These are phyloP conservation scores for Micrasema minimum DNA, from an alignment of 1,140 invertebrate genomes.

Conservation along the genomic window DNA sequence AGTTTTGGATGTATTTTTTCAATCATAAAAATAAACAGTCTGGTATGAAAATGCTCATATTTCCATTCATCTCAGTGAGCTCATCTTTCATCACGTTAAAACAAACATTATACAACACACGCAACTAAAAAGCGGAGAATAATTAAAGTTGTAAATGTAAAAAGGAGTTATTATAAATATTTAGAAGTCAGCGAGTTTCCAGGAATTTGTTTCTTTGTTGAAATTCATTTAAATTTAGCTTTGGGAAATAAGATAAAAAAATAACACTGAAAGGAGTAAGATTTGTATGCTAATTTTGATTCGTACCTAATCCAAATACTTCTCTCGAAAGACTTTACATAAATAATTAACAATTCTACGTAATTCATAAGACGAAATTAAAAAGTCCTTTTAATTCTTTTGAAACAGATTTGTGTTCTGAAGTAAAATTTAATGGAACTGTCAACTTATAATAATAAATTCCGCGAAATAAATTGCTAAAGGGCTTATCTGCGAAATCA, in stretches of 20 bases:
- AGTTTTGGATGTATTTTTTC: not conserved
- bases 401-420: not conserved
- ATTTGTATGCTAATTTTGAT: conserved; percentile 33
- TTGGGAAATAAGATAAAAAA: conserved; percentile 27
- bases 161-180: conserved; percentile 52
- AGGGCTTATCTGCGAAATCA: not conserved
- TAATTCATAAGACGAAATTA: conserved; percentile 1
- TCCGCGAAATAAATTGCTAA: not conserved
- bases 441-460: not conserved
- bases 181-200: conserved; percentile 44
- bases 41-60: conserved; percentile 9
- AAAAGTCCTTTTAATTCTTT: not conserved
- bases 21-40: conserved; percentile 25
- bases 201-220: conserved; percentile 45
- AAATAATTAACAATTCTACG: conserved; percentile 6
- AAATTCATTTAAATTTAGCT: conserved; percentile 30
- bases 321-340: not conserved
- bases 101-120: conserved; percentile 23
- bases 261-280: conserved; percentile 21
- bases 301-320: conserved; percentile 9
- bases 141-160: conserved; percentile 49
- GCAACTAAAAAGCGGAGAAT: conserved; percentile 35
- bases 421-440: not conserved
- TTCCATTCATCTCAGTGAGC: conserved; percentile 9
- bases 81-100: conserved; percentile 18